Base-by-base conservation (phyloP, 2,888 invertebrate genomes). In the Drymonia ruficornis region DNA sequence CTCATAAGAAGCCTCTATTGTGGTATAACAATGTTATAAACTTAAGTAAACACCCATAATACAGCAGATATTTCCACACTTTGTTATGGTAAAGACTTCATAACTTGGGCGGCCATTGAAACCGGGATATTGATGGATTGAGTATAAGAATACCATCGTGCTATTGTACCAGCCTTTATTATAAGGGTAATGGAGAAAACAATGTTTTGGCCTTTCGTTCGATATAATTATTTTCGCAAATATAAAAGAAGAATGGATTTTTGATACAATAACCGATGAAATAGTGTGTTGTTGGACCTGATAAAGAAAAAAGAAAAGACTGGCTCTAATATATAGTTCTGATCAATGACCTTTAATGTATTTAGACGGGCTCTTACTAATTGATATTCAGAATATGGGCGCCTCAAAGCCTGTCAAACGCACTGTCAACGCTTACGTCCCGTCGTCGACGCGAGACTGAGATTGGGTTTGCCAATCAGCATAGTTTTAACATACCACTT, bases 81-180 rank as follows among this genome's bases (percentile, higher is more conserved):
- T 46, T 46, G 46, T 46, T 46, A 46, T 46, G 46, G 5, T 29
- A 46, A 46, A 29, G 29, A 16, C 43, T 43, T 43, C 43, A 43
- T 43, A 19, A 40, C 40, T 40, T 40, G 6, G 7, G 13, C 8
- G 15, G 28, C 46, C 29, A 9, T 46, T 46, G 48, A 44, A 51
- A 38, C 43, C 34, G 55, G 34, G 43, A 48, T 50, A 49, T 18
- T 48, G 47, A 16, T 23, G 31, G 42, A 42, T 46, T 15, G 19
- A 23, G 43, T 13, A 19, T 12, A 19, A 43, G 19, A 43, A 43
- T 43, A 19, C 40, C 7, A 16, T 12, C 19, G 18, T 11, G 19
- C 11, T 18, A 16, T 11, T 40, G 12, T 43, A 19, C 16, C 43
- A 42, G 18, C 15, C 40, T 42, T n/a, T 38, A 19, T 43, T 43